Evolutionary conservation across 64 coral and sea anemone species (phyloP).

Genomic region (Pachyseris speciosa): DNA sequence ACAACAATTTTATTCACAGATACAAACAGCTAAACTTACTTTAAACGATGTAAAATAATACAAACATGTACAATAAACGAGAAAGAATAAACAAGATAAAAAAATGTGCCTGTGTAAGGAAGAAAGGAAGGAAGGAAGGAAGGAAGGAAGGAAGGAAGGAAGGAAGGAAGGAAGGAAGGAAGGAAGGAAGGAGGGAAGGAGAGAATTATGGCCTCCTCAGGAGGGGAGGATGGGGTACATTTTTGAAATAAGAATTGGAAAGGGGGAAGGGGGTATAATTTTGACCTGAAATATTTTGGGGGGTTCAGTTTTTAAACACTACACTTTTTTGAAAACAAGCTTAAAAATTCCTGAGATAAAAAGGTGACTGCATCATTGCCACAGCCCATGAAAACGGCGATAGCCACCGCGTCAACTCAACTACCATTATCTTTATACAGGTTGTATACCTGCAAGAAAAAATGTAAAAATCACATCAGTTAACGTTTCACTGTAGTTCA

Average conservation of each 20-base stretch:
- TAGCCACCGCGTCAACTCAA: background rate
- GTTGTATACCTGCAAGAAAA: background rate
- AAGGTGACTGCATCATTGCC: background rate
- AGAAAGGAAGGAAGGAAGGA: background rate
- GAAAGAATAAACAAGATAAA: background rate
- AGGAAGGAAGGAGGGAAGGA: no score
- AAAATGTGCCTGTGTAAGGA: background rate
- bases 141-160: background rate
- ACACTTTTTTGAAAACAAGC: constrained; percentile 8
- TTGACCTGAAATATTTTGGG: background rate
- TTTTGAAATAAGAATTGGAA: background rate
- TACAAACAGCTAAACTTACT: background rate
- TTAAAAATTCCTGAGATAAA: no score
- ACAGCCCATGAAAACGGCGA: background rate
- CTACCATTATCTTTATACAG: background rate
- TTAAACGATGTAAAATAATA: constrained; percentile 4
- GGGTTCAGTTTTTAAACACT: background rate
- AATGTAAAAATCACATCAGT: background rate
- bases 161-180: no score
- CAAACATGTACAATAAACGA: constrained; percentile 5
- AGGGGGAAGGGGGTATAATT: constrained; percentile 3
- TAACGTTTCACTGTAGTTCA: no score
- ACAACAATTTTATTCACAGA: background rate
- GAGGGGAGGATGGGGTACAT: background rate
- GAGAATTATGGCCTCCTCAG: constrained; percentile 1